A percentile compares a stretch with the other conserved stretches of the same genome.
phyloP scores from a whole-genome alignment of 2,113 vertebrate species.

The Gambusia holbrooki region DNA sequence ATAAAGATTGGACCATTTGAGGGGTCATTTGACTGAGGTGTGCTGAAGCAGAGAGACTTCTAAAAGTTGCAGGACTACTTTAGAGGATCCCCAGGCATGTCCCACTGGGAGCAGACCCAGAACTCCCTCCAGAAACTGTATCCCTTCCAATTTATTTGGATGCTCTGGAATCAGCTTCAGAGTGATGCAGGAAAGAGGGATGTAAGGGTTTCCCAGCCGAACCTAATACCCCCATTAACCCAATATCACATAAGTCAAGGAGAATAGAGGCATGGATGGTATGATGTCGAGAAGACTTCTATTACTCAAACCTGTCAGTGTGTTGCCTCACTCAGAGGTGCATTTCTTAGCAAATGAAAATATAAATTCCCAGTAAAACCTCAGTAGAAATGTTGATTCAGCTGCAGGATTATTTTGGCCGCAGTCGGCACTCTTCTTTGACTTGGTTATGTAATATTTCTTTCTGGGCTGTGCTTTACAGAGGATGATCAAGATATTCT shows the following conservation, averaged over 20 bases:
- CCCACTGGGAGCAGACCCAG: neutral
- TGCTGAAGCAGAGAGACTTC: neutral
- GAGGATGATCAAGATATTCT: neutral
- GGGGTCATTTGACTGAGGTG: neutral
- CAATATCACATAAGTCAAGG: neutral
- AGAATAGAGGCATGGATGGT: neutral
- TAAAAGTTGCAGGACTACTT: no score
- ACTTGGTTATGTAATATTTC: conserved; percentile 27
- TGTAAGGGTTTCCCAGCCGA: neutral
- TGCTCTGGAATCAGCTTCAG: neutral
- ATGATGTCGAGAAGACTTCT: neutral
- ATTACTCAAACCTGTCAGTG: neutral
- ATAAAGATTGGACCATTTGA: no score
- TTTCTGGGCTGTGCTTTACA: neutral
- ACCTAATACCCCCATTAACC: neutral
- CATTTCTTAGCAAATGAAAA: neutral
- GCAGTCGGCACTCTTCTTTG: neutral
- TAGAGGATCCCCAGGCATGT: neutral
- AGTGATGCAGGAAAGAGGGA: neutral
- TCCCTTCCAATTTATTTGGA: neutral
- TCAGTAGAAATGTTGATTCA: neutral
- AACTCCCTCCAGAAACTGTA: neutral
- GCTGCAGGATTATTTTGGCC: neutral
- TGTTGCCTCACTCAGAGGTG: conserved; percentile 29
- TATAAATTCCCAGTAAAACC: neutral